Percentiles rank a stretch among this genome's conserved stretches.
Evolutionary conservation across 53 echinoderm and acorn worm species (phyloP).

Genomic region (Arbacia lixula): DNA sequence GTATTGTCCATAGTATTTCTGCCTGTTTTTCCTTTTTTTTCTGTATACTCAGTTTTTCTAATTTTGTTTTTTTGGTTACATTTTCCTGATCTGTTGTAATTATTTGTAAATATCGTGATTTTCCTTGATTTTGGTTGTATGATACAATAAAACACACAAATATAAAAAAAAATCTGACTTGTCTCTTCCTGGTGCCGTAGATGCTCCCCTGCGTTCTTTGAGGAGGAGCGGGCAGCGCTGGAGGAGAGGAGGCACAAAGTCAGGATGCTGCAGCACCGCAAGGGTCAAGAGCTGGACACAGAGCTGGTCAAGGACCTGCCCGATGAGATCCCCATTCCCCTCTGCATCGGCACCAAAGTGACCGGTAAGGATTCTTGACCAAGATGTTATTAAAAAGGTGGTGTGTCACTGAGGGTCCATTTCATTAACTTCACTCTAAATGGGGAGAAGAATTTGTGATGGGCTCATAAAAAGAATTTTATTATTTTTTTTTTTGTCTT

Average conservation of each 20-base stretch:
- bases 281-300: constrained; percentile 78
- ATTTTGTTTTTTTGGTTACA: background rate
- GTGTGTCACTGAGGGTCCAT: background rate
- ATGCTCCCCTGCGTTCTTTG: constrained; percentile 97
- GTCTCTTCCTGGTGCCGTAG: no score
- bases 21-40: no score
- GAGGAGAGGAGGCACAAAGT: constrained; percentile 75
- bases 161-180: no score
- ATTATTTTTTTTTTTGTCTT: background rate
- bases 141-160: no score
- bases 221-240: constrained; percentile 88
- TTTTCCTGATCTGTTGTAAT: no score
- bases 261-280: constrained; percentile 85
- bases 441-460: background rate
- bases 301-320: constrained; percentile 91
- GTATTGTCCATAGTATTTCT: no score
- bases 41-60: no score
- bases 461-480: background rate
- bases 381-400: background rate
- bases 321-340: constrained; percentile 86
- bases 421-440: background rate
- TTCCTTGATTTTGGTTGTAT: no score
- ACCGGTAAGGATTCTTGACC: constrained; percentile 63
- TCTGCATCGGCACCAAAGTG: constrained; percentile 94
- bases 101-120: no score